Percentiles rank a stretch among this genome's conserved stretches.
phyloP scores from a whole-genome alignment of 1,140 invertebrate species.

The Ostrea edulis region DNA sequence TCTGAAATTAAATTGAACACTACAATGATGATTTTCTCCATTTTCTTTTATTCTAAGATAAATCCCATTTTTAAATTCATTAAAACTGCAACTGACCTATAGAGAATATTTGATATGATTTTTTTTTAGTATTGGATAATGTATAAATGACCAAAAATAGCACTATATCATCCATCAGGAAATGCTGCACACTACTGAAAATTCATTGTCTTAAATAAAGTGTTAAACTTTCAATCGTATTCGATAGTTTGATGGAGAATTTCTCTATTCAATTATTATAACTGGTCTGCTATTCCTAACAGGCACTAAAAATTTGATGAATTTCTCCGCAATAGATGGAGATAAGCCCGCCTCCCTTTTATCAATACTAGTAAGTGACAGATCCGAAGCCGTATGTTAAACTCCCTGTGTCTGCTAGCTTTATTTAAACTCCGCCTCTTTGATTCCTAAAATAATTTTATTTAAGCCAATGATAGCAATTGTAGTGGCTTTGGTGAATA shows the following conservation, averaged over 20 bases:
- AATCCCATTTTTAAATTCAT: too few relatives aligned
- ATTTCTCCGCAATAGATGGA: neutral
- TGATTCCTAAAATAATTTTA: constrained; percentile 33
- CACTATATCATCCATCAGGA: neutral
- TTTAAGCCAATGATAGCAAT: constrained; percentile 38
- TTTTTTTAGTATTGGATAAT: too few relatives aligned
- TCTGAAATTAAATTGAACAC: too few relatives aligned
- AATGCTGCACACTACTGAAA: neutral
- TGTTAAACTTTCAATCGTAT: constrained; percentile 28
- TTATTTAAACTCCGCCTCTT: constrained; percentile 41
- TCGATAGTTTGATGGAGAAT: constrained; percentile 30
- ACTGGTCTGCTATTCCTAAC: neutral
- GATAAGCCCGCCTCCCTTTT: constrained; percentile 19
- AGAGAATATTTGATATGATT: too few relatives aligned
- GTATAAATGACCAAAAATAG: too few relatives aligned
- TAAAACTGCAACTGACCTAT: too few relatives aligned
- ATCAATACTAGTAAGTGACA: constrained; percentile 24
- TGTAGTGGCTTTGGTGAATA: constrained; percentile 48
- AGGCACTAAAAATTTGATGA: constrained; percentile 22
- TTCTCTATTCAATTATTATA: constrained; percentile 29
- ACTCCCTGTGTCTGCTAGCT: neutral
- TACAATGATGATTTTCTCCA: too few relatives aligned
- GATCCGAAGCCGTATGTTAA: constrained; percentile 25
- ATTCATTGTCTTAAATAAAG: constrained; percentile 1
- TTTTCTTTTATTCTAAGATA: too few relatives aligned